Base-by-base conservation (phyloP, 2,888 invertebrate genomes). In the Athetis lepigone region DNA sequence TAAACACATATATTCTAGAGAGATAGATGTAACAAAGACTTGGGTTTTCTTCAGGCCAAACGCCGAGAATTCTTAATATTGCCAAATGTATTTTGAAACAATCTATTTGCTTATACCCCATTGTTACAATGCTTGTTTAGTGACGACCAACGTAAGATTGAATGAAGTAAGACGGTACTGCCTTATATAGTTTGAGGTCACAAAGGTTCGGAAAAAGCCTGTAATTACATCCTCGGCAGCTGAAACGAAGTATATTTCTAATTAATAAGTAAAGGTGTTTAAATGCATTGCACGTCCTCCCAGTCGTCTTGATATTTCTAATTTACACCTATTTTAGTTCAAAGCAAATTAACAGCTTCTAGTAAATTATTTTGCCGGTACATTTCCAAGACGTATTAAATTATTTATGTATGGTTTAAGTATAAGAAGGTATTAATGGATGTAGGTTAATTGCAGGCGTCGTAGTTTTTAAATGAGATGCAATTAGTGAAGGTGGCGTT, bases 371-470 rank as follows among this genome's bases (percentile, higher is more conserved):
- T 75, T 47, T 47, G 40, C 65, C 51, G 63, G 69, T 75, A 65
- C 13, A 59, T 68, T 78, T 79, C 73, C 69, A 74, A 74, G 80
- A 71, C 69, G 43, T 70, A 61, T 63, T 69, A 58, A 80, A 68
- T 63, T 70, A 67, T 76, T 69, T 63, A 72, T 52, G 50, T 63
- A 61, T 33, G 51, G 55, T 40, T 54, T 50, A 57, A 70, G 57
- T 68, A 62, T 71, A 69, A 64, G 69, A 60, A 73, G 29, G 75
- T 78, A 79, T 70, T 75, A 84, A 82, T 84, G 85, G 66, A 91
- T 90, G 80, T 89, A 80, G 90, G 90, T 91, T 90, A 90, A 91
- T 89, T 90, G 90, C 85, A 70, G 80, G 80, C 79, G 79, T 75
- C 70, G 82, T 70, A 71, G 76, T 85, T 89, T 89, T 89, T 85